Conservation (phyloP, 2,888 invertebrate genomes). For the Cephus sareptanus region DNA sequence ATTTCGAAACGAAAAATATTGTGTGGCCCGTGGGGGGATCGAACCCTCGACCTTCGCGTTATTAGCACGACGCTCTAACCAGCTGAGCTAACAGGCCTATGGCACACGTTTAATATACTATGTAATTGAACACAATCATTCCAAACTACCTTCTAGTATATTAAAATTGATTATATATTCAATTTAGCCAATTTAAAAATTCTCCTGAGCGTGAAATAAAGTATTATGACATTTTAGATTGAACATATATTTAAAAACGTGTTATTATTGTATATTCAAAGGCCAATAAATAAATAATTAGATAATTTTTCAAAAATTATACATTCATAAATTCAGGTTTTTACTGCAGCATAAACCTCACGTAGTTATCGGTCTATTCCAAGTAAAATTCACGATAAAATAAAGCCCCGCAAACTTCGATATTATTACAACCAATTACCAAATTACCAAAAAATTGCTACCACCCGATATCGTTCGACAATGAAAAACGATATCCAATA, state of each 20-base stretch:
- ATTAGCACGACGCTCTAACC: conserved; percentile 25
- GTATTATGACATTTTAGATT: too few species aligned
- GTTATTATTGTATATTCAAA: background rate
- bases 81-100: conserved; percentile 17
- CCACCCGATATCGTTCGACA: background rate
- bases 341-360: too few species aligned
- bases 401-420: background rate
- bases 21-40: conserved; percentile 33
- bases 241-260: too few species aligned
- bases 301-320: background rate
- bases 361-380: too few species aligned
- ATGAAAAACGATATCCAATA: background rate
- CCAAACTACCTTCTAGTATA: background rate
- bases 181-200: background rate
- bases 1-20: background rate
- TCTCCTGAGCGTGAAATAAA: background rate
- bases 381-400: background rate
- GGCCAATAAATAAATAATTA: background rate
- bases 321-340: too few species aligned
- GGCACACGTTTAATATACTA: background rate
- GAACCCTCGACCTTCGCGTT: conserved; percentile 38
- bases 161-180: background rate
- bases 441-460: background rate
- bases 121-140: background rate
- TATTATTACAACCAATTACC: background rate